A percentile compares a stretch with the other conserved stretches of the same genome.
Conservation (phyloP, 2,113 vertebrate species). For the Campylomormyrus numenius region DNA sequence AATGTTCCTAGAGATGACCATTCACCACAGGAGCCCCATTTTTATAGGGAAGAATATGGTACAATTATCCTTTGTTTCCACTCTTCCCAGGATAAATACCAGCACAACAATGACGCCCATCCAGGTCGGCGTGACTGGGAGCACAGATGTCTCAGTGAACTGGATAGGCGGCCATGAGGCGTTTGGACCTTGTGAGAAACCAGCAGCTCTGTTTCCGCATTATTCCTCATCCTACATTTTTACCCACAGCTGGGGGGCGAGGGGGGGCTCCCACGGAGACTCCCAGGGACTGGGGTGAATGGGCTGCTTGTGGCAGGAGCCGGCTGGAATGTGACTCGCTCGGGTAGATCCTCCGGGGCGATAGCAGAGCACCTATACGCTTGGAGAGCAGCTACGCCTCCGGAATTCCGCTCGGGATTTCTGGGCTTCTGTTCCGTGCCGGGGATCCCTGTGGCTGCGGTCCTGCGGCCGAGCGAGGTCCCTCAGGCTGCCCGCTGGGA, state of each 20-base stretch:
- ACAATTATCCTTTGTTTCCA: constrained; percentile 2
- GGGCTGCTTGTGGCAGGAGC: neutral
- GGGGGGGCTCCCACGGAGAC: neutral
- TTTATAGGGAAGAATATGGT: neutral
- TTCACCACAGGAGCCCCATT: neutral
- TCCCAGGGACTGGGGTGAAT: neutral
- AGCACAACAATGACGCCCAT: neutral
- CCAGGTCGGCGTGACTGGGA: neutral
- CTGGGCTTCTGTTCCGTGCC: neutral
- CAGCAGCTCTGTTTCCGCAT: neutral
- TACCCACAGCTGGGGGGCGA: neutral
- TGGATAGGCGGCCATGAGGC: neutral
- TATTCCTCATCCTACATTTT: neutral
- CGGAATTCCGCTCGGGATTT: neutral
- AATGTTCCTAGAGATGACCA: neutral
- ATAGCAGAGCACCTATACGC: neutral
- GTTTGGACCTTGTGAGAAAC: neutral
- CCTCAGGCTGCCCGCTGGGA: neutral
- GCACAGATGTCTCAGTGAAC: neutral
- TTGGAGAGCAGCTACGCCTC: neutral
- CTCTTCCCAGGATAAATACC: neutral
- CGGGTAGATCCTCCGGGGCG: neutral
- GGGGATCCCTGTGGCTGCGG: neutral
- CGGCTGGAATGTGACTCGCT: neutral
- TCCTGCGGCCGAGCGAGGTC: neutral